These are phyloP conservation scores for Cynopterus sphinx DNA, from an alignment of 2,797 vertebrate species.

Conservation along the genomic window DNA sequence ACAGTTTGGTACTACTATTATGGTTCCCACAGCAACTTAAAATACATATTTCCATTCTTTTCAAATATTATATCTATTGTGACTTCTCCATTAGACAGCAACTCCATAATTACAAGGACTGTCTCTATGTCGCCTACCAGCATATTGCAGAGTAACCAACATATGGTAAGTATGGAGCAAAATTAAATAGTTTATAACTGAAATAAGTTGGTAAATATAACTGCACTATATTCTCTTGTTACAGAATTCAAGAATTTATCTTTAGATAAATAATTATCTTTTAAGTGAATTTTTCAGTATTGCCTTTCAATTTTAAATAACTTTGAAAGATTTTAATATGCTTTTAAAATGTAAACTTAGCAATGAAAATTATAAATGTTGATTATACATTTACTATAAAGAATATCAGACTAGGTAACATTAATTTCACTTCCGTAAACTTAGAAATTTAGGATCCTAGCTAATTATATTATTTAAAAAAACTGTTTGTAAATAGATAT, in stretches of 20 bases:
- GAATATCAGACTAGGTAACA: not conserved
- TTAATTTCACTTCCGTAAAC: not conserved
- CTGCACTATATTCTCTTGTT: not conserved
- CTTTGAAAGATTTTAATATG: not conserved
- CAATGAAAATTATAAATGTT: not conserved
- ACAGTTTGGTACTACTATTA: not conserved
- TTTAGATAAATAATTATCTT: not conserved
- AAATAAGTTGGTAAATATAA: constrained; percentile 32
- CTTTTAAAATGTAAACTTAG: not conserved
- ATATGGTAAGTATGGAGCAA: not conserved
- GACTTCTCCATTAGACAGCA: not conserved
- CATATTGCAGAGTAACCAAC: not conserved
- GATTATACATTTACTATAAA: not conserved
- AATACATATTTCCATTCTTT: not conserved
- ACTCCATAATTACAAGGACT: not conserved
- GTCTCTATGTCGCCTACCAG: not conserved
- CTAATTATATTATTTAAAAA: constrained; percentile 4
- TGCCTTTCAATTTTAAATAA: constrained; percentile 34
- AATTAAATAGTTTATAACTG: not conserved
- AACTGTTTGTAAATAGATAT: not conserved
- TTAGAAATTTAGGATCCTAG: not conserved
- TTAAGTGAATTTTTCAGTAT: constrained; percentile 7
- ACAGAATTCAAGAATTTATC: constrained; percentile 3
- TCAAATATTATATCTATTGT: not conserved
- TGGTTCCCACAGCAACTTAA: not conserved